These are phyloP conservation scores for Plemyria rubiginata DNA, from an alignment of 2,888 invertebrate species.

Conservation along the genomic window DNA sequence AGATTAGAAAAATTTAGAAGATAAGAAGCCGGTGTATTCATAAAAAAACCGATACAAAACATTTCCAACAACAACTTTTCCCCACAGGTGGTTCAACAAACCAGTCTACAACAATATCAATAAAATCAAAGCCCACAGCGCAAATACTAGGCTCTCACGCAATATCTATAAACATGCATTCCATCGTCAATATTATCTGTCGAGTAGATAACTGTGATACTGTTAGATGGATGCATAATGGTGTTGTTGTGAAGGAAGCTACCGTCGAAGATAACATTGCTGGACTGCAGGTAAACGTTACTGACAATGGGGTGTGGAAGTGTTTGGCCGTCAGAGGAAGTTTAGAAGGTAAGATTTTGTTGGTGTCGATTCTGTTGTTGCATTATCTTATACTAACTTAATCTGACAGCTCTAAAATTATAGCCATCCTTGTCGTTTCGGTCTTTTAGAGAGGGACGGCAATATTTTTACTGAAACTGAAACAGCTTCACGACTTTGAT, in stretches of 20 bases:
- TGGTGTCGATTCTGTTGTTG: no score
- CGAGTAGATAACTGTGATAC: slow-evolving; percentile 57
- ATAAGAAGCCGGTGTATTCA: no score
- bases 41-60: no score
- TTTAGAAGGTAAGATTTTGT: slow-evolving; percentile 54
- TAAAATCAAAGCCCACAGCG: slow-evolving; percentile 58
- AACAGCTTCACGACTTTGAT: no score
- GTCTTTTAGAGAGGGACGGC: no score
- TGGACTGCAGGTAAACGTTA: slow-evolving; percentile 58
- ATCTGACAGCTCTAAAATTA: no score
- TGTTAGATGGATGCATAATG: slow-evolving; percentile 60
- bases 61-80: not conserved
- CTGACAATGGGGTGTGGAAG: slow-evolving; percentile 60
- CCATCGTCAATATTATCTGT: slow-evolving; percentile 59
- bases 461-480: no score
- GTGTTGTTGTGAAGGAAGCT: slow-evolving; percentile 42
- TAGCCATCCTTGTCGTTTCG: no score
- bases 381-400: no score
- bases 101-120: slow-evolving; percentile 54
- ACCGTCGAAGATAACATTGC: slow-evolving; percentile 50
- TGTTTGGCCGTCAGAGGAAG: slow-evolving; percentile 58
- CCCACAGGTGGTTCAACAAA: slow-evolving; percentile 63
- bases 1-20: no score
- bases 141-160: slow-evolving; percentile 68
- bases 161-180: slow-evolving; percentile 47